Percentiles rank a stretch among this genome's conserved stretches.
phyloP scores from a whole-genome alignment of 2,797 vertebrate genomes.

The Scarus forsteni region DNA sequence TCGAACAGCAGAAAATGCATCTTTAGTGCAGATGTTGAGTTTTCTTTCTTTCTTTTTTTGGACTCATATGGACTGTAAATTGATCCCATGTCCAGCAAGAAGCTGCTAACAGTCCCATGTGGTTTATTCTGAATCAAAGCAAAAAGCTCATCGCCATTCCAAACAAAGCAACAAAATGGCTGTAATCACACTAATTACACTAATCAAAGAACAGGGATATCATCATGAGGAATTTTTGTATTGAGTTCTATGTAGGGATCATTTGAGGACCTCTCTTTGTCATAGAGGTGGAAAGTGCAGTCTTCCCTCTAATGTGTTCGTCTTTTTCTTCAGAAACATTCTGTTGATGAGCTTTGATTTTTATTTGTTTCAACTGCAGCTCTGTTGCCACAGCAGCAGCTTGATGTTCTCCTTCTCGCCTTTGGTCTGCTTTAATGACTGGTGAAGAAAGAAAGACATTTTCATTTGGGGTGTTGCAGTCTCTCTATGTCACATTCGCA shows the following conservation, averaged over 20 bases:
- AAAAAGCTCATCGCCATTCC: too few species aligned
- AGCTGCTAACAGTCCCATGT: neutral
- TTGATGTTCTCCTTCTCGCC: neutral
- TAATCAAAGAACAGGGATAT: neutral
- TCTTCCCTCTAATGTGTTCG: too few species aligned
- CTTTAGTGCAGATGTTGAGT: constrained; percentile 4
- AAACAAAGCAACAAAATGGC: neutral
- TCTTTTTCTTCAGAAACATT: neutral
- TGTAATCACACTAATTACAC: neutral
- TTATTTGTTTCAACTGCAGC: constrained; percentile 1
- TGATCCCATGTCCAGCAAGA: constrained; percentile 24
- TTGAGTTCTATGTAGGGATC: neutral
- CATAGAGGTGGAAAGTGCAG: too few species aligned
- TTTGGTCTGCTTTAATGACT: constrained; percentile 2
- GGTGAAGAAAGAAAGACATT: neutral
- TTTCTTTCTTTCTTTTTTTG: neutral
- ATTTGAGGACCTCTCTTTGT: neutral
- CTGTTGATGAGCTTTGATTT: constrained; percentile 1
- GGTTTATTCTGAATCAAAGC: neutral
- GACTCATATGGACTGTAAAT: constrained; percentile 13
- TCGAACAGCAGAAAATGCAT: constrained; percentile 3
- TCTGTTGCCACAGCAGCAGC: constrained; percentile 19
- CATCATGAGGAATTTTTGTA: neutral
- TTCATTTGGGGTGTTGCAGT: neutral
- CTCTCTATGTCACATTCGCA: too few species aligned